Conservation (phyloP, 1,140 invertebrate genomes). For the Brachionus plicatilis region DNA sequence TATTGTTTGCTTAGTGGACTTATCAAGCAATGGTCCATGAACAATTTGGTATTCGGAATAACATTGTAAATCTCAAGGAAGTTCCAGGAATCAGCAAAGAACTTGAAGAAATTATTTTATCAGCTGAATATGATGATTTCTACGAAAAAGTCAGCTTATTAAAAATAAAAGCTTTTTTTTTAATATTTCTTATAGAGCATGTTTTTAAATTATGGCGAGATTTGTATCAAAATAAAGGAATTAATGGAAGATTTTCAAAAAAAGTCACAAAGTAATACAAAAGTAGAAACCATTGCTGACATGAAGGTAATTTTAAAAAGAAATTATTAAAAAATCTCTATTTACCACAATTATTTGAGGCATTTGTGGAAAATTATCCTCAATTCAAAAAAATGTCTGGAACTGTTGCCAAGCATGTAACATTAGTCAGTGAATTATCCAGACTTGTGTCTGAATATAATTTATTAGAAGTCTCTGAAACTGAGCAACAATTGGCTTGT, state of each 20-base stretch:
- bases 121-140: slow-evolving; percentile 92
- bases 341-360: slow-evolving; percentile 50
- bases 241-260: slow-evolving; percentile 96
- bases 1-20: slow-evolving; percentile 70
- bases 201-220: slow-evolving; percentile 94
- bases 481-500: slow-evolving; percentile 90
- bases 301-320: slow-evolving; percentile 68
- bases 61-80: slow-evolving; percentile 76
- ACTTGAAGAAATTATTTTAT: slow-evolving; percentile 76
- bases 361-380: slow-evolving; percentile 95
- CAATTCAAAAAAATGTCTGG: slow-evolving; percentile 99
- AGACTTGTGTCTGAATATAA: slow-evolving; percentile 70
- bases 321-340: background rate
- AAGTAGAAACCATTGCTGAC: slow-evolving; percentile 93
- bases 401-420: slow-evolving; percentile 93
- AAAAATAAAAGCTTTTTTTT: background rate
- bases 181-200: slow-evolving; percentile 66
- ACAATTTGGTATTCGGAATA: slow-evolving; percentile 85
- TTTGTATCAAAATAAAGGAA: slow-evolving; percentile 90
- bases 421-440: slow-evolving; percentile 87
- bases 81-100: slow-evolving; percentile 71
- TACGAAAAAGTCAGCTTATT: slow-evolving; percentile 70
- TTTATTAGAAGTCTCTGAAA: slow-evolving; percentile 84
- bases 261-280: slow-evolving; percentile 84
- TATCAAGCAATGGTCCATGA: slow-evolving; percentile 99